Base-by-base conservation (phyloP, 1,140 invertebrate species). In the Penaeus japonicus region DNA sequence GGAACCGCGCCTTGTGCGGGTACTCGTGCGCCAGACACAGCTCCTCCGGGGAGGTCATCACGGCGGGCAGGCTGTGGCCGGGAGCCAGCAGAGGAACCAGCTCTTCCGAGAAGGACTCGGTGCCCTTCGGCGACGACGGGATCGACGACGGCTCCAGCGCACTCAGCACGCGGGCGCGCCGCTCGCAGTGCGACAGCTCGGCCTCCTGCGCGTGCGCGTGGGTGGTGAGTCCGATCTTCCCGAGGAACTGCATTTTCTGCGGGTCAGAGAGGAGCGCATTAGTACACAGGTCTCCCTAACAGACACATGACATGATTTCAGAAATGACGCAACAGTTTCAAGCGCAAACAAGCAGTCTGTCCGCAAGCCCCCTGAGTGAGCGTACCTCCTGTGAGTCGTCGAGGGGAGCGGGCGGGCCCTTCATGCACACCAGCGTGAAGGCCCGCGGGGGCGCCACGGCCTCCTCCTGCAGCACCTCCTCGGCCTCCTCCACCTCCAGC, bases 391-490 rank as follows among this genome's bases (percentile, higher is more conserved):
- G 47, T 24, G 87, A 88, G 15, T 77, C 81, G 59, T 88, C 87
- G 10, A 88, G 81, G 53, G 87, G 87, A 20, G 87, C 87, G 12
- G 87, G 87, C 12, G 87, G 87, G 22, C 87, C 87, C 55, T 88
- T 88, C n/a, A 73, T 88, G 80, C 87, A 88, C 24, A 88, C 80
- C 39, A 88, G 70, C 53, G 73, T 75, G 53, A 84, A 53, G n/a
- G 87, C 79, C 30, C 80, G 30, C 54, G 87, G 47, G 7, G 65
- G 80, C 32, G 87, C 80, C 87, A 78, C 81, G 47, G 87, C 87
- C 70, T 88, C 87, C 65, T 88, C 87, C 87, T 88, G 87, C 53
- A 88, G 47, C 65, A 88, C 87, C 65, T 88, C 87, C 81, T 88
- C 87, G n/a, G 87, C 87, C 62, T 88, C 87, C 65, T 88, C 87